Conservation (phyloP, 1,140 invertebrate species). For the Micrasema longulum region DNA sequence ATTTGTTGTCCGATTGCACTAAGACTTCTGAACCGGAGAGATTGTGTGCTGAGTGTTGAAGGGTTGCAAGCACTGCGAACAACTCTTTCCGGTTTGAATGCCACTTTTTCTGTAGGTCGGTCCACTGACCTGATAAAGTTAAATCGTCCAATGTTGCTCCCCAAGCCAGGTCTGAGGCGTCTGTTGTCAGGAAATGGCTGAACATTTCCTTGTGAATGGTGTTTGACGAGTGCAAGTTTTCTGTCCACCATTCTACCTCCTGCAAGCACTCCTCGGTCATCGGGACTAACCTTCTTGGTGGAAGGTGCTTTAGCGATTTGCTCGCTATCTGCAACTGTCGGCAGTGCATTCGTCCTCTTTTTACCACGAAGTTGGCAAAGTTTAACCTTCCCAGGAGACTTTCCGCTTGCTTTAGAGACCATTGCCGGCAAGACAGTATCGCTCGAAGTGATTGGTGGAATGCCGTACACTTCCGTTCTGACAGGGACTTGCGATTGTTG, state of each 20-base stretch:
- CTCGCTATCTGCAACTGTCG: conserved; percentile 41
- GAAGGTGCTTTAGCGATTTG: neutral
- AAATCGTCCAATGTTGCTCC: neutral
- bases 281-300: neutral
- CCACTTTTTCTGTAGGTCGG: neutral
- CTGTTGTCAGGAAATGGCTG: neutral
- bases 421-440: neutral
- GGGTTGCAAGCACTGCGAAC: neutral
- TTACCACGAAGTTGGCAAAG: conserved; percentile 68
- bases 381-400: conserved; percentile 57
- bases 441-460: neutral
- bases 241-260: neutral
- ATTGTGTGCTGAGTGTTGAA: neutral
- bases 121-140: neutral
- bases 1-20: conserved; percentile 53
- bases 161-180: neutral
- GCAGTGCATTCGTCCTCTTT: conserved; percentile 61
- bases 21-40: conserved; percentile 44
- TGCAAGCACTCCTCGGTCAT: neutral
- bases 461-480: neutral
- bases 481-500: neutral
- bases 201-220: neutral
- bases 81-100: neutral
- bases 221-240: neutral
- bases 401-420: conserved; percentile 53